Evolutionary conservation across 2,797 vertebrate species (phyloP).

Genomic region (Acestrorhynchus altus): DNA sequence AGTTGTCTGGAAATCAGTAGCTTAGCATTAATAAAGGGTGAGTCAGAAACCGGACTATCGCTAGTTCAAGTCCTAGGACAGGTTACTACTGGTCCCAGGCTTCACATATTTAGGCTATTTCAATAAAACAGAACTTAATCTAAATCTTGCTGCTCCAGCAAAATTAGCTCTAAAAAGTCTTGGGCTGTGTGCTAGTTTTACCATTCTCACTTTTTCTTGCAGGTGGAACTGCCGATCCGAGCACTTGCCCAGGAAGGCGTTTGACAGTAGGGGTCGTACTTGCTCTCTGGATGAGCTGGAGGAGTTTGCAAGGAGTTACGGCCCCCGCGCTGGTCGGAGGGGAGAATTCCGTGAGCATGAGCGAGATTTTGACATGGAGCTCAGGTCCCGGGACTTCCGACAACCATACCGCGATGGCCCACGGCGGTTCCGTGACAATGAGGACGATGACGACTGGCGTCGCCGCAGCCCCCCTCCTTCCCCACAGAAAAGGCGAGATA

Average conservation of each 20-base stretch:
- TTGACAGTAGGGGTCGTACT: constrained; percentile 82
- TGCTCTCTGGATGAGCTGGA: constrained; percentile 95
- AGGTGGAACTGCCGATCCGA: constrained; percentile 91
- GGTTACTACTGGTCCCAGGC: too few species aligned
- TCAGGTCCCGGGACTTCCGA: constrained; percentile 49
- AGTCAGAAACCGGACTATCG: too few species aligned
- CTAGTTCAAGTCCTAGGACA: too few species aligned
- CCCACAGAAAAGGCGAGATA: constrained; percentile 81
- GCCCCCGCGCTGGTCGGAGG: constrained; percentile 61
- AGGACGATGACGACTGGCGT: constrained; percentile 65
- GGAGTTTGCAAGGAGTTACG: constrained; percentile 84
- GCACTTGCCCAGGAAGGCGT: constrained; percentile 88
- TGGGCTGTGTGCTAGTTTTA: neutral
- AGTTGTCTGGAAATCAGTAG: too few species aligned
- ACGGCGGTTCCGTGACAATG: constrained; percentile 63
- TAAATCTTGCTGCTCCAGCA: too few species aligned
- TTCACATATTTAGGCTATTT: too few species aligned
- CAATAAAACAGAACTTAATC: too few species aligned
- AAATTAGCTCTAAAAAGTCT: neutral
- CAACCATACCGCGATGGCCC: constrained; percentile 54
- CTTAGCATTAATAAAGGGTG: too few species aligned
- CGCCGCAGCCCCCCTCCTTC: constrained; percentile 81
- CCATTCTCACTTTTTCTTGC: neutral
- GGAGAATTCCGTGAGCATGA: constrained; percentile 74
- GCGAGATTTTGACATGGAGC: constrained; percentile 71